Base-by-base conservation (phyloP, 2,888 invertebrate species). In the Melanostoma scalare region DNA sequence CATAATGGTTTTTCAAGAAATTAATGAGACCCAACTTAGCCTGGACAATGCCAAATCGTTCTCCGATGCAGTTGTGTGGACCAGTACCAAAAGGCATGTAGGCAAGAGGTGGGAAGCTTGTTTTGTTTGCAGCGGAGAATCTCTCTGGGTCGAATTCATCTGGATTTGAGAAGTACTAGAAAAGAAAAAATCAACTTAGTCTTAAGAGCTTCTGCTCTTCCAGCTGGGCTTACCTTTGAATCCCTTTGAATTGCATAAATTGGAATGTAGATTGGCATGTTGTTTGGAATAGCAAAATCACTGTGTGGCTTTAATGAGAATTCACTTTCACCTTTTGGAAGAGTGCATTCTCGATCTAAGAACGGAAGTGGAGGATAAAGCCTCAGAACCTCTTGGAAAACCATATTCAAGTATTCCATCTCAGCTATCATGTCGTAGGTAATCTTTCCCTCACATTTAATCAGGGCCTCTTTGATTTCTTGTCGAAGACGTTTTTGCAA, bases 21-120 rank as follows among this genome's bases (percentile, higher is more conserved):
- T 89, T 88, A 0, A 89, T 87, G 6, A 91, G 72, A 0, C 89
- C 91, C 40, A 90, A 71, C 81, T 89, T 90, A 0, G 89, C 82
- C 78, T 90, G 90, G 4, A 91, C 78, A 1, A 89, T 4, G 0
- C 90, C 91, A 33, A 91, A 85, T 3, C 91, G 89, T 82, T 89
- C 90, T 9, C 91, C 91, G 71, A 91, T 89, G 38, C 91, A 91
- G 35, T 88, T 88, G 74, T 89, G 89, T 3, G 90, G 90, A 3
- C 91, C 91, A 4, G 85, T 86, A 3, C 91, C 91, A 68, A 91
- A 91, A 0, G 91, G 91, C 80, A 90, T 85, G 79, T 88, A 90
- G 0, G 88, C 86, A 87, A 89, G 89, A 1, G 89, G 89, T 9
- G 82, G 67, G 44, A 90, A 88, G 1, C 82, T 81, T 0, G 68